Conservation (phyloP, 2,113 vertebrate genomes). For the Progne subis region DNA sequence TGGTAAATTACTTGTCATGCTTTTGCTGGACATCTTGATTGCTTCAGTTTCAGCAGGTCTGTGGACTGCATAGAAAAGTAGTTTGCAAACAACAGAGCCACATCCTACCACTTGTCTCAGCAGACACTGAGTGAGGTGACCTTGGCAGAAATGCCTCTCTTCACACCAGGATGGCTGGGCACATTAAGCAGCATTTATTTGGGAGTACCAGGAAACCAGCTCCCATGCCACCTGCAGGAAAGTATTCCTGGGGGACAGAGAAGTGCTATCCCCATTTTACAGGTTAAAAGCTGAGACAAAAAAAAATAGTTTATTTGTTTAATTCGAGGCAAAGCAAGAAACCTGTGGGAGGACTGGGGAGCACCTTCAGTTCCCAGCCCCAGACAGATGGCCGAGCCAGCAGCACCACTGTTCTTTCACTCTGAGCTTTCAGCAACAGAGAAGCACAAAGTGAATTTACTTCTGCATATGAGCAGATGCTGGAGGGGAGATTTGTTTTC, state of each 20-base stretch:
- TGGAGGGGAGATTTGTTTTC: conserved; percentile 50
- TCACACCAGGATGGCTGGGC: background rate
- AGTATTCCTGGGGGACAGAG: background rate
- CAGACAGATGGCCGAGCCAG: conserved; percentile 28
- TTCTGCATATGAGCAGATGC: conserved; percentile 48
- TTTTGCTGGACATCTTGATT: background rate
- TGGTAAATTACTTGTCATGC: background rate
- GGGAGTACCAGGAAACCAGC: background rate
- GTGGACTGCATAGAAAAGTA: background rate
- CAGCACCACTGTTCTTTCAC: conserved; percentile 3
- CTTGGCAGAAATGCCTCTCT: background rate
- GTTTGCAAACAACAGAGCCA: background rate
- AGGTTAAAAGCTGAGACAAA: background rate
- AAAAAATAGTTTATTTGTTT: background rate
- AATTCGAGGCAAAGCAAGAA: background rate
- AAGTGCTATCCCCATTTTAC: background rate
- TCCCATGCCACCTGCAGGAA: background rate
- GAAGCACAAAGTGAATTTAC: conserved; percentile 41
- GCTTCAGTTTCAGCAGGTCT: background rate
- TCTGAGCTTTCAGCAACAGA: background rate
- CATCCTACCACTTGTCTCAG: background rate
- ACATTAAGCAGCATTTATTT: background rate
- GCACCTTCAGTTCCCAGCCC: background rate
- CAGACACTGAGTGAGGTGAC: background rate
- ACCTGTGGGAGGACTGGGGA: background rate